phyloP scores from a whole-genome alignment of 2,797 vertebrate genomes.

The Chiroxiphia lanceolata region DNA sequence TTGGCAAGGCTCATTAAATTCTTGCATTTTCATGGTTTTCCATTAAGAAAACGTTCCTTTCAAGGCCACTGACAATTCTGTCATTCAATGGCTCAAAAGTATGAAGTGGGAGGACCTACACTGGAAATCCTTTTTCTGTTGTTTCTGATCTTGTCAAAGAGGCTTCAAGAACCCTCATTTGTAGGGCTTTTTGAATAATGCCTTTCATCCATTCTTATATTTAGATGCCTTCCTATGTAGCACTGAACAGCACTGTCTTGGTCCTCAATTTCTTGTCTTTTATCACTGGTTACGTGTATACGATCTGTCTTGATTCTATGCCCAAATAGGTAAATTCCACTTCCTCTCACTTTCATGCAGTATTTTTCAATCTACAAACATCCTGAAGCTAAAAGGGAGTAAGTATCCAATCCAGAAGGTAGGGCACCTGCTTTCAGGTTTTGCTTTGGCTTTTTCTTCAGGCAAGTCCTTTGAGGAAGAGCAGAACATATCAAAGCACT shows the following conservation, averaged over 20 bases:
- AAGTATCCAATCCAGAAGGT: not conserved
- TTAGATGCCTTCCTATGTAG: not conserved
- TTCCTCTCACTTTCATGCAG: too few relatives aligned
- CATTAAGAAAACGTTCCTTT: not conserved
- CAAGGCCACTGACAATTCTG: not conserved
- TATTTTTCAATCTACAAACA: too few relatives aligned
- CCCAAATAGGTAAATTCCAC: too few relatives aligned
- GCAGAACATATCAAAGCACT: not conserved
- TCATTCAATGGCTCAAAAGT: not conserved
- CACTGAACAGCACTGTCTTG: not conserved
- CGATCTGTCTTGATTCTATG: too few relatives aligned
- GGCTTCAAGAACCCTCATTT: not conserved
- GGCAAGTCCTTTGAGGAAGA: not conserved
- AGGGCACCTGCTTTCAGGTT: not conserved
- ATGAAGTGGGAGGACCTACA: not conserved
- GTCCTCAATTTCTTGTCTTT: too few relatives aligned
- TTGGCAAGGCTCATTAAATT: not conserved
- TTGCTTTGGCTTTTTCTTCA: not conserved
- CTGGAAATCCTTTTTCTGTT: not conserved
- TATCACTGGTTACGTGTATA: too few relatives aligned
- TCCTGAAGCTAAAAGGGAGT: not conserved
- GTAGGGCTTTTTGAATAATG: not conserved
- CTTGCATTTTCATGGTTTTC: not conserved
- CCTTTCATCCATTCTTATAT: not conserved
- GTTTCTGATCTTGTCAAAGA: not conserved